Evolutionary conservation across 2,113 vertebrate species (phyloP), one percentile per base, ranked within the genome.

Genomic region (Abramis brama): DNA sequence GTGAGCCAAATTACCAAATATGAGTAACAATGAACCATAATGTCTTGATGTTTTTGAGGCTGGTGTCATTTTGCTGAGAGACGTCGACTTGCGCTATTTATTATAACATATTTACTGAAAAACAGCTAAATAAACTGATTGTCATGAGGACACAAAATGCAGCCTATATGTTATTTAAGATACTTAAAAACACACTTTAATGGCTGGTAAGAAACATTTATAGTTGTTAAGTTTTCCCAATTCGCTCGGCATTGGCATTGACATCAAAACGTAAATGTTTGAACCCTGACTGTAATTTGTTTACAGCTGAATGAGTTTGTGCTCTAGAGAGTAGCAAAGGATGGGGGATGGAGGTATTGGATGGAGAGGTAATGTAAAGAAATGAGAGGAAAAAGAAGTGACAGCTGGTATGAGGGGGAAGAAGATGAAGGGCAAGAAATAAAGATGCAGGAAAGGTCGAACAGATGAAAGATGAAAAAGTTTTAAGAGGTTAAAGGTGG

Each of bases 301-400:
- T 64, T 76, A 36, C 52, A n/a, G 84, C 59, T 70, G 47, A 80
- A 83, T 19, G 66, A 86, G 43, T 23, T 66, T 86, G 57, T 52
- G 12, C n/a, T 39, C 25, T 19, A 75, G 50, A 2, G 50, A 50
- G 64, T 45, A 79, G 27, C 43, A 52, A 47, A 79, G 7, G 6
- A 39, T 45, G 30, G 33, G 21, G 77, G 36, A 13, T 57, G 36
- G 33, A 64, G 64, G 47, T 59, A 84, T 66, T 60, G 50, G 43
- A 84, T 23, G 55, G 23, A 75, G 66, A 85, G 71, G 23, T 19
- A 74, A 25, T 17, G 10, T 39, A 83, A 52, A 71, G 73, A 71
- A 85, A 83, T 23, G 9, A n/a, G 71, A 10, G 25, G 21, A 45
- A 60, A 78, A 78, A 64, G 55, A 52, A 73, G 2, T 6, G 55